Conservation (phyloP, 1,140 invertebrate species). For the Aradophagus sp. region DNA sequence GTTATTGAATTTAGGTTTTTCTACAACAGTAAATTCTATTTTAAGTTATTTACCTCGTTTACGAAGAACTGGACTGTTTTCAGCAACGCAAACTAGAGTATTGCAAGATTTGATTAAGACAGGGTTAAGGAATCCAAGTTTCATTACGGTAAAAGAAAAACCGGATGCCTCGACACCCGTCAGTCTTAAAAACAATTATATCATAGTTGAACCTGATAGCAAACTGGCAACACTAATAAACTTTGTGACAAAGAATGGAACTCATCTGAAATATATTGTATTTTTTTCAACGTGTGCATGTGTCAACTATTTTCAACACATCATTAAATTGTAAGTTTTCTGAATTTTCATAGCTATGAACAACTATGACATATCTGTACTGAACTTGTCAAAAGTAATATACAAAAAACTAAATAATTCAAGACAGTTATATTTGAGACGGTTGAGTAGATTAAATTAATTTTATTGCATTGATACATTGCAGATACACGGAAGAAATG, state of each 20-base stretch:
- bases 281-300: slow-evolving; percentile 97
- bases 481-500: too few species aligned
- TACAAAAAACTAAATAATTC: too few species aligned
- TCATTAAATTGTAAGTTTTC: too few species aligned
- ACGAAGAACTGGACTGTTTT: slow-evolving; percentile 96
- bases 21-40: slow-evolving; percentile 90
- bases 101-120: slow-evolving; percentile 93
- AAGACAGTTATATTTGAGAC: too few species aligned
- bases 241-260: slow-evolving; percentile 81
- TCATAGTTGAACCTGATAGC: slow-evolving; percentile 82
- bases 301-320: slow-evolving; percentile 99
- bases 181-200: slow-evolving; percentile 89
- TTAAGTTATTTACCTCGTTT: slow-evolving; percentile 93
- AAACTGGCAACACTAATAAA: slow-evolving; percentile 85
- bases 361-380: too few species aligned
- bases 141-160: slow-evolving; percentile 93
- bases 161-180: slow-evolving; percentile 86
- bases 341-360: too few species aligned
- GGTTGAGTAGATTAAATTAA: too few species aligned
- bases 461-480: too few species aligned
- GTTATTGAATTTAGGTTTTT: slow-evolving; percentile 94
- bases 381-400: too few species aligned
- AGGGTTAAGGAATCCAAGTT: slow-evolving; percentile 94
- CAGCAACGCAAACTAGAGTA: slow-evolving; percentile 98
- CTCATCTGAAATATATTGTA: slow-evolving; percentile 86